Evolutionary conservation across 2,888 invertebrate species (phyloP), one percentile per base, ranked within the genome.

Genomic region (Leptopilina syphax): DNA sequence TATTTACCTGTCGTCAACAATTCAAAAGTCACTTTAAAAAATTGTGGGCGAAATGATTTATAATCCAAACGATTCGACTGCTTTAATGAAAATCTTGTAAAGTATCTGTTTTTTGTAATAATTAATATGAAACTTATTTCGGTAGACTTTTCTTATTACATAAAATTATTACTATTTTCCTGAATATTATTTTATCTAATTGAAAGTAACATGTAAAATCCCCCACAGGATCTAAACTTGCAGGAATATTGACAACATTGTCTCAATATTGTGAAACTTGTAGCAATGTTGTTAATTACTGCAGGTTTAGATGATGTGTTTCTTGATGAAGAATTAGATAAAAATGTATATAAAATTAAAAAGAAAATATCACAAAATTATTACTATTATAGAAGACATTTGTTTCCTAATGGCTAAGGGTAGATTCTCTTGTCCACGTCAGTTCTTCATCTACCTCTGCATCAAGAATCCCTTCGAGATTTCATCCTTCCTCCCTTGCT

Each of bases 391-490:
- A 13, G 63, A 12, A 24, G 2, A 77, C 6, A 41, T 41, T 57
- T 73, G 54, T 73, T 7, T 34, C 73, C 57, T 57, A 57, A 73
- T 73, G 18, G 41, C 73, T n/a, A 73, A 18, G 73, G 57, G 73
- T 2, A 73, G 13, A 57, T 57, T 73, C 57, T 57, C 73, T 73
- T 60, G 57, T 73, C 73, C 41, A 73, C n/a, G 57, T 73, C 73
- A 73, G 18, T 73, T n/a, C 54, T 60, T n/a, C 73, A 73, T 73
- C 73, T 54, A 73, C 57, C 57, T 73, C 73, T 73, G 57, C 73
- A 73, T 73, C 57, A 73, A 41, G 57, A 82, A 86, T 84, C 84
- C 86, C 86, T 84, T 34, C 41, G 86, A 83, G 86, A 86, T 81
- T 77, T 68, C 78, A 78, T 73, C 67, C 60, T 76, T 78, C 78